Conservation (phyloP, 2,113 vertebrate species). For the Lamprotornis superbus region DNA sequence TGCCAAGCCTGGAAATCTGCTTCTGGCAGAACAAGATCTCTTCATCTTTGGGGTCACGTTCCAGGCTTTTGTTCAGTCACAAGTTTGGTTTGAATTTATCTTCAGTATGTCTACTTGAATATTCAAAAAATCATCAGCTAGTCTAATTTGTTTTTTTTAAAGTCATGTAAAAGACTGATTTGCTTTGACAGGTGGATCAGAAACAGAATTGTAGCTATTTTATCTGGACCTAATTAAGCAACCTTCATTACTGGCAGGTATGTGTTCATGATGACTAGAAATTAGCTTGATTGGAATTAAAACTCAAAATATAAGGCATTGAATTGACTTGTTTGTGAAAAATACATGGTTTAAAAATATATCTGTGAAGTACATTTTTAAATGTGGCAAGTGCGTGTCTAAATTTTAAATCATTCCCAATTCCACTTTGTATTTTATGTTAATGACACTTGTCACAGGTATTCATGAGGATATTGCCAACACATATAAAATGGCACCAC, state of each 20-base stretch:
- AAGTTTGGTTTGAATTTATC: conserved; percentile 78
- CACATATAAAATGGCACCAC: conserved; percentile 18
- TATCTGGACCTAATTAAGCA: conserved; percentile 86
- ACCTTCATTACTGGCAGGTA: conserved; percentile 81
- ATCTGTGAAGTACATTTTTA: conserved; percentile 66
- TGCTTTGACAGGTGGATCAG: conserved; percentile 86
- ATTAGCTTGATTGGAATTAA: conserved; percentile 84
- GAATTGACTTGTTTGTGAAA: conserved; percentile 71
- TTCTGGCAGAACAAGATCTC: conserved; percentile 68
- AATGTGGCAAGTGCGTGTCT: conserved; percentile 65
- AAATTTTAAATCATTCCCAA: conserved; percentile 69
- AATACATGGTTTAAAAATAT: conserved; percentile 70
- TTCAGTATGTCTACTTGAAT: conserved; percentile 80
- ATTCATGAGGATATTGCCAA: conserved; percentile 36
- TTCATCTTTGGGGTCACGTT: conserved; percentile 74
- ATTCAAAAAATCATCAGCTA: conserved; percentile 85
- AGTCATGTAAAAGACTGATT: conserved; percentile 83
- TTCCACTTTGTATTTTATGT: conserved; percentile 56
- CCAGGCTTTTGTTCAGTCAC: conserved; percentile 78
- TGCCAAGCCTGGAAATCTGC: conserved; percentile 54
- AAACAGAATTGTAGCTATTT: conserved; percentile 84
- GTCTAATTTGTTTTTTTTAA: conserved; percentile 80
- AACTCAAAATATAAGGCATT: conserved; percentile 77
- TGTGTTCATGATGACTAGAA: conserved; percentile 82
- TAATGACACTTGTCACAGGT: conserved; percentile 29